Base-by-base conservation (phyloP, 2,797 vertebrate genomes). In the Poliocrania exsul region DNA sequence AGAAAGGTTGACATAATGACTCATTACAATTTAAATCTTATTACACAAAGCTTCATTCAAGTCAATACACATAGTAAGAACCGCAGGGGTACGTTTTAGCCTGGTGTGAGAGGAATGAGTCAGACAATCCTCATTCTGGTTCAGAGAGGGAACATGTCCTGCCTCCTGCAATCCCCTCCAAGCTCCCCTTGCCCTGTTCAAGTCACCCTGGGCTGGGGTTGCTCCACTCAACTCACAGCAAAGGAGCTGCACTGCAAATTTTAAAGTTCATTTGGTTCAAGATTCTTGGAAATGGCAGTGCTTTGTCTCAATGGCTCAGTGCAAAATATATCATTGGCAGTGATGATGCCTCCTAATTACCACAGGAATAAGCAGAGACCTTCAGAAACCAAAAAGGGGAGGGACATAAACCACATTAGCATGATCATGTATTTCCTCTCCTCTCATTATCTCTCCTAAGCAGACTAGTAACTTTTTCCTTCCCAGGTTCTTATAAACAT, bases 1-100 rank as follows among this genome's bases (percentile, higher is more conserved):
- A 35, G 69, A 85, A 60, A 61, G 16, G 47, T 6, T 89, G 81
- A 66, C 77, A 84, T 74, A 92, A 93, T 74, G 95, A 96, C 65
- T 89, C 77, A 92, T 95, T 96, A 80, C 89, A 84, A 89, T 94
- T 94, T 87, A 95, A 96, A 93, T 95, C 88, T 87, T 93, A 92
- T 88, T 93, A 77, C 53, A 92, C 62, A 95, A 95, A 92, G 90
- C 82, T 93, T 71, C 85, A n/a, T 93, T 91, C 71, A 65, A 95
- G 82, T 88, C 94, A 73, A 37, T 58, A 65, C 25, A 28, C 62
- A n/a, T 14, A 87, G 84, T 14, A 46, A 79, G 93, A 93, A 33
- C 83, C 1, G 2, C 93, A 92, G 95, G 94, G 94, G 49, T 46
- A 71, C 50, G 4, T 83, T 94, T 83, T 50, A 95, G 58, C 85